Evolutionary conservation across 2,888 invertebrate genomes (phyloP).

Genomic region (Sinopyrophorus schimmeli): DNA sequence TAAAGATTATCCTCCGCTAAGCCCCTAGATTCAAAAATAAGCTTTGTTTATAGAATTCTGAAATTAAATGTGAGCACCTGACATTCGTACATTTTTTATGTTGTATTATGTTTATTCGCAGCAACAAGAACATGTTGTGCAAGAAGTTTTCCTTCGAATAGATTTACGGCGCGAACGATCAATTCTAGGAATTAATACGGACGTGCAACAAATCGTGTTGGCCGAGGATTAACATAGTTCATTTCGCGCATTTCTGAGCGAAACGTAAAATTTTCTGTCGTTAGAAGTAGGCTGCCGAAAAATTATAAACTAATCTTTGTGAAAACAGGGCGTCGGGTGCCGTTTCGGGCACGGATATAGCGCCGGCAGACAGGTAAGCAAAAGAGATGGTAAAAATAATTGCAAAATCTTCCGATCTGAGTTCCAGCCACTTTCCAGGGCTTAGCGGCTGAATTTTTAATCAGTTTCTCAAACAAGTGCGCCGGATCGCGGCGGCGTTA

Average conservation of each 20-base stretch:
- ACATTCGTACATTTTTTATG: conserved; percentile 24
- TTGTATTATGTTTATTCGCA: conserved; percentile 3
- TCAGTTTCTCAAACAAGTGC: conserved; percentile 55
- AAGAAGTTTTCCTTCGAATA: background rate
- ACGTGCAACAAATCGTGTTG: background rate
- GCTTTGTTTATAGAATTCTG: conserved; percentile 33
- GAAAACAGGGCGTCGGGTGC: conserved; percentile 1
- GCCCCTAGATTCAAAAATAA: conserved; percentile 30
- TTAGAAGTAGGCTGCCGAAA: background rate
- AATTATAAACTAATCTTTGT: background rate
- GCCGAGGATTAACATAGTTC: background rate
- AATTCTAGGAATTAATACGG: too few species aligned
- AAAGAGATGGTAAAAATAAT: conserved; percentile 52
- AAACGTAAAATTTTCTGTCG: background rate
- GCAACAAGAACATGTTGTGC: background rate
- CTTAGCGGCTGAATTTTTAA: conserved; percentile 56
- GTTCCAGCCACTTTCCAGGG: conserved; percentile 52
- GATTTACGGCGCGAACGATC: too few species aligned
- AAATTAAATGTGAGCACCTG: conserved; percentile 22
- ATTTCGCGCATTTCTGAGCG: background rate
- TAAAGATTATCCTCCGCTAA: conserved; percentile 24
- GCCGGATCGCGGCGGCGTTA: conserved; percentile 37
- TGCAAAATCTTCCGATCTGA: conserved; percentile 53
- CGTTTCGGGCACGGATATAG: conserved; percentile 2
- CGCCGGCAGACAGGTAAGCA: conserved; percentile 31